Base-by-base conservation (phyloP, 2,113 vertebrate species). In the Theristicus caerulescens region DNA sequence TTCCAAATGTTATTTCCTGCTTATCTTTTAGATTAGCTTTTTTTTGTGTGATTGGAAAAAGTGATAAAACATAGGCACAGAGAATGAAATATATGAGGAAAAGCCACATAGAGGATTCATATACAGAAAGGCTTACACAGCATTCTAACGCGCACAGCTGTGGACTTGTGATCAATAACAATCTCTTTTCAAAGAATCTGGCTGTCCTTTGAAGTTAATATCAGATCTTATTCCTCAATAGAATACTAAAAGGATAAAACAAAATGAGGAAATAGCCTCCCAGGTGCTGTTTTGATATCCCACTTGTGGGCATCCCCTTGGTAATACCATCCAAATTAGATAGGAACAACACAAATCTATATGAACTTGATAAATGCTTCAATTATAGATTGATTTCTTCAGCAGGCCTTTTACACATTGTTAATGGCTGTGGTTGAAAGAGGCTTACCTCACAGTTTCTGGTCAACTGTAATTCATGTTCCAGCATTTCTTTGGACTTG, bases 301-400 rank as follows among this genome's bases (percentile, higher is more conserved):
- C 38, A 31, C 83, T 83, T 86, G 86, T 64, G 92, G 85, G 13
- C 38, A 64, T 64, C 69, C 92, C 79, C 64, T 86, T 54, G 83
- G 57, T 85, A 57, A 93, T 78, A 55, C 34, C 20, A 38, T 71
- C 69, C 73, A 95, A 94, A 94, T 93, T 46, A 94, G 83, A 84
- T 38, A 88, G 86, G 55, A 91, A 20, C 78, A 88, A 55, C 73
- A 86, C 58, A 88, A 84, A 97, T 96, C 90, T 93, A 44, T 95
- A 86, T 81, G 90, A 92, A 92, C 67, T 91, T 93, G 89, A 91
- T 95, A 94, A 96, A 96, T 88, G 82, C 76, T 88, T n/a, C 82
- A 96, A 80, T 93, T 94, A 82, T 73, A 22, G 58, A 90, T 94
- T 89, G 94, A 96, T 96, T 96, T 93, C 55, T 92, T 93, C 80